Evolutionary conservation across 2,888 invertebrate genomes (phyloP), one percentile per base, ranked within the genome.

Genomic region (Agrilus biguttatus): DNA sequence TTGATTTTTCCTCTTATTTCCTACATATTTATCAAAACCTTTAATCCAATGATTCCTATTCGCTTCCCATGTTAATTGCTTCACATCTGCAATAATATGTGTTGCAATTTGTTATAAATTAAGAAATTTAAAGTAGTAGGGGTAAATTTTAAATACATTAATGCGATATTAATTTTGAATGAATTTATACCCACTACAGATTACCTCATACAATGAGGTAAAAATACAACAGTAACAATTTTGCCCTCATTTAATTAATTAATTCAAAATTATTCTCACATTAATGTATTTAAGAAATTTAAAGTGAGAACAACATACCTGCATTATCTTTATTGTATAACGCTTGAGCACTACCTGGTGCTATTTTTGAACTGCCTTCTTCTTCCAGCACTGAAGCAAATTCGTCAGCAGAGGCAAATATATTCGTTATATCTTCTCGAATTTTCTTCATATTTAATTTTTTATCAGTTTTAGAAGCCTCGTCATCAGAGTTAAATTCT

Each of bases 351-450:
- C 83, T 79, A 14, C 79, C 80, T 39, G 73, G 71, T 49, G 68
- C 69, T 8, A 59, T 47, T 48, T 63, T 65, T 4, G 77, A 72
- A 38, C 75, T 72, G 1, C 83, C 83, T 39, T 85, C 84, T 46
- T 89, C 86, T 64, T 93, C 92, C 41, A 95, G 67, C 52, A 92
- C 70, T 37, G 85, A 80, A 0, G 91, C 82, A 69, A 93, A 93
- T 66, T 91, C 82, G 62, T 90, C 90, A 0, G 88, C 88, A 0
- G 87, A 83, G 3, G 87, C 85, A 66, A 89, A 89, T 33, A 86
- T 58, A 0, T 78, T 75, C 36, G 72, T 71, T 37, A 77, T 68
- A 51, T 78, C 75, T n/a, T 51, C 52, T 39, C 54, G 54, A 33
- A 49, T 46, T 41, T 56, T 55, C 42, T 51, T 51, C 49, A 56